Percentiles rank a stretch among this genome's conserved stretches.
Evolutionary conservation across 2,113 vertebrate species (phyloP).

Genomic region (Amblyopsis rosae): DNA sequence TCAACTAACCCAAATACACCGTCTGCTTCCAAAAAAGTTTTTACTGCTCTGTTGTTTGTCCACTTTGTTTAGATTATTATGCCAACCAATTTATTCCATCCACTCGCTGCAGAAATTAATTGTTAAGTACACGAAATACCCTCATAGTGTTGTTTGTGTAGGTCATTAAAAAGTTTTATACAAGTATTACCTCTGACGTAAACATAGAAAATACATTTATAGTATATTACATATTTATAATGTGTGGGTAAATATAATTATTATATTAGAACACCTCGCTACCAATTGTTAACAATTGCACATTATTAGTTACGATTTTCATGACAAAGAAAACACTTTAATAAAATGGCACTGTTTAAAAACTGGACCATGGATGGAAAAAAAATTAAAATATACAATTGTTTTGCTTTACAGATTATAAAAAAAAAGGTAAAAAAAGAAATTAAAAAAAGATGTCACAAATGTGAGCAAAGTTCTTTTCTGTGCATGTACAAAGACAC

Average conservation of each 20-base stretch:
- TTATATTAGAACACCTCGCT: constrained; percentile 26
- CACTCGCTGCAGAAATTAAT: background rate
- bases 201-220: constrained; percentile 47
- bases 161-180: constrained; percentile 18
- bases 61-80: background rate
- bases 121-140: constrained; percentile 10
- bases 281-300: constrained; percentile 56
- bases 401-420: constrained; percentile 40
- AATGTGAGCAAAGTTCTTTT: constrained; percentile 13
- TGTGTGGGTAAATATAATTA: constrained; percentile 38
- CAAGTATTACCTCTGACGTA: constrained; percentile 21
- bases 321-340: constrained; percentile 12
- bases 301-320: constrained; percentile 52
- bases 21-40: background rate
- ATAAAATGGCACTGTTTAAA: constrained; percentile 16
- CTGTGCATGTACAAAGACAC: constrained; percentile 26
- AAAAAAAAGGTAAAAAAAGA: constrained; percentile 22
- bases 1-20: background rate
- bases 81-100: background rate
- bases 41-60: constrained; percentile 1
- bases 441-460: constrained; percentile 24
- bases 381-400: constrained; percentile 58
- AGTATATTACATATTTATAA: constrained; percentile 71
- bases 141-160: constrained; percentile 8
- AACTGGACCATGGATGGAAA: background rate